phyloP scores from a whole-genome alignment of 2,888 invertebrate genomes.

The Apodemia zela region DNA sequence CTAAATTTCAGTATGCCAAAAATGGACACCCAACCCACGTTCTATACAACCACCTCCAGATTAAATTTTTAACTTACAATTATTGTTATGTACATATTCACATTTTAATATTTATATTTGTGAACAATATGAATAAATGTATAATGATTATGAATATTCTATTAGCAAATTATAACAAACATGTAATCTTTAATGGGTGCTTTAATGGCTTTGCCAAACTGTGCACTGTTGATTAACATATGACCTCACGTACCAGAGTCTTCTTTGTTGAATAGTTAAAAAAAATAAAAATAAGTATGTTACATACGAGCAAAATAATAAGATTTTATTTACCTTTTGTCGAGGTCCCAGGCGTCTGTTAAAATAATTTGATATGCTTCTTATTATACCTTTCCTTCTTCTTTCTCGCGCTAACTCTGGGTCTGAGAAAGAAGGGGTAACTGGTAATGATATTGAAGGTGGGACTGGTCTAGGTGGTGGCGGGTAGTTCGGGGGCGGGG shows the following conservation, averaged over 20 bases:
- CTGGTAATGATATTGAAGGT: slow-evolving; percentile 51
- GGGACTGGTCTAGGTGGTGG: slow-evolving; percentile 44
- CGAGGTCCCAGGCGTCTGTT: slow-evolving; percentile 85
- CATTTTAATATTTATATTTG: slow-evolving; percentile 26
- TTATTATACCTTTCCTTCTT: slow-evolving; percentile 90
- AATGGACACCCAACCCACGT: slow-evolving; percentile 44
- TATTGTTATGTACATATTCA: slow-evolving; percentile 41
- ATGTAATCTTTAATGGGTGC: slow-evolving; percentile 23
- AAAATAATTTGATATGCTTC: slow-evolving; percentile 91
- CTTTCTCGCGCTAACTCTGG: slow-evolving; percentile 81
- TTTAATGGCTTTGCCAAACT: slow-evolving; percentile 23
- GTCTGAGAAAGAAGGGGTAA: slow-evolving; percentile 77
- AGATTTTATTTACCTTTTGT: slow-evolving; percentile 68
- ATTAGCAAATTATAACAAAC: slow-evolving; percentile 28
- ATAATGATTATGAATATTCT: slow-evolving; percentile 18
- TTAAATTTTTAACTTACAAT: slow-evolving; percentile 27
- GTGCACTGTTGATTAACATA: slow-evolving; percentile 22
- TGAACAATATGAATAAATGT: slow-evolving; percentile 22
- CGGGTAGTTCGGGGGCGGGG: slow-evolving; percentile 40
- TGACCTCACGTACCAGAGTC: neutral
- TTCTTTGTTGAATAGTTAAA: neutral
- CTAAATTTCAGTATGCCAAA: slow-evolving; percentile 37
- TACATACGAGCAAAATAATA: neutral
- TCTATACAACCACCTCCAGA: slow-evolving; percentile 35
- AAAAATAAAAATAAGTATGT: neutral